Percentiles rank a stretch among this genome's conserved stretches.
These are phyloP conservation scores for Sebastes iracundus DNA, from an alignment of 2,797 vertebrate species.

Conservation along the genomic window DNA sequence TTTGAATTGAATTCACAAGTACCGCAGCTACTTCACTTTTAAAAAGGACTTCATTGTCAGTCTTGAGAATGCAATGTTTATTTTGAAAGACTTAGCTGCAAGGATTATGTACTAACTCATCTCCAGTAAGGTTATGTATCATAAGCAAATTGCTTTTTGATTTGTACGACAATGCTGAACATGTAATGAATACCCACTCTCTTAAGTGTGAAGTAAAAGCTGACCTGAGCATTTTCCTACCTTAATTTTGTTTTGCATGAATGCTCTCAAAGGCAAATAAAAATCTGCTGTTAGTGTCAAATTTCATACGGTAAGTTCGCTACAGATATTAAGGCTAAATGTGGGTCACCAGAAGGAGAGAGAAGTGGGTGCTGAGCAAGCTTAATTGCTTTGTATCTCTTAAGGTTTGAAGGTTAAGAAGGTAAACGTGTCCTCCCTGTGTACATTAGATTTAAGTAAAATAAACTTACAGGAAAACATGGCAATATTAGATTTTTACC, in stretches of 20 bases:
- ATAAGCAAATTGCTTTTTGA: slow-evolving; percentile 25
- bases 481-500: neutral
- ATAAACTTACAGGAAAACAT: slow-evolving; percentile 2
- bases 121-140: neutral
- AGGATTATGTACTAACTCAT: neutral
- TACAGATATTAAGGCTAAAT: slow-evolving; percentile 59
- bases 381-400: slow-evolving; percentile 58
- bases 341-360: slow-evolving; percentile 59
- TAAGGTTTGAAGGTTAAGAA: slow-evolving; percentile 30
- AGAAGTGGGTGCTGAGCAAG: slow-evolving; percentile 58
- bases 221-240: slow-evolving; percentile 37
- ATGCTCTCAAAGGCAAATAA: slow-evolving; percentile 53
- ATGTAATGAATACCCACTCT: slow-evolving; percentile 25
- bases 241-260: slow-evolving; percentile 41
- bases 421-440: neutral
- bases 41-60: slow-evolving; percentile 3
- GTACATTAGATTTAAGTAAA: neutral
- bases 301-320: slow-evolving; percentile 43
- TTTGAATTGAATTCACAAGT: slow-evolving; percentile 32
- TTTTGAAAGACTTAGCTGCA: neutral
- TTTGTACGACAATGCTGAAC: slow-evolving; percentile 16
- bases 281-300: slow-evolving; percentile 51
- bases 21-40: neutral
- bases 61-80: slow-evolving; percentile 8
- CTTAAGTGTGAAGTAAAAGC: slow-evolving; percentile 37